Conservation (phyloP, 2,797 vertebrate genomes). For the Brachyrhaphis roseni region DNA sequence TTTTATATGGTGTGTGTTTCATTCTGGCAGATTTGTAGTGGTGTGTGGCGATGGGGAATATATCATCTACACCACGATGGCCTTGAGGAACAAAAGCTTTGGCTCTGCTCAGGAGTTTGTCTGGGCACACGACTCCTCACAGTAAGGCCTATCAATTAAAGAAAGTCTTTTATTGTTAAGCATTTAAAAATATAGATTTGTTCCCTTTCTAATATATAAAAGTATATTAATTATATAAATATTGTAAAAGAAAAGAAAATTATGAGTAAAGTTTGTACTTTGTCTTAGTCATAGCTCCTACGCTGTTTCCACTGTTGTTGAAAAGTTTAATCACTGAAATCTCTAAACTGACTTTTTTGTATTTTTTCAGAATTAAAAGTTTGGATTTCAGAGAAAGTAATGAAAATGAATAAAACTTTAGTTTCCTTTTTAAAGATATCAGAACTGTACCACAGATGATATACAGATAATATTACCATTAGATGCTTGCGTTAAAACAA, state of each 20-base stretch:
- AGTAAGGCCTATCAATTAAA: slow-evolving; percentile 83
- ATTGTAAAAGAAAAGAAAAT: background rate
- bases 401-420: background rate
- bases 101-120: slow-evolving; percentile 97
- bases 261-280: background rate
- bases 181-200: background rate
- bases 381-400: background rate
- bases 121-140: slow-evolving; percentile 98
- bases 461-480: background rate
- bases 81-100: slow-evolving; percentile 97
- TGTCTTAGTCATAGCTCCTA: background rate
- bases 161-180: background rate
- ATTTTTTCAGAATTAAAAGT: background rate
- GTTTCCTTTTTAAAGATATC: background rate
- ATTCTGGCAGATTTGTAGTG: slow-evolving; percentile 88
- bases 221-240: background rate
- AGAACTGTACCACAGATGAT: background rate
- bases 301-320: background rate
- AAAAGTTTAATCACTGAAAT: background rate
- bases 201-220: background rate
- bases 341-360: background rate
- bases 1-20: background rate
- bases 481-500: background rate
- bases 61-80: slow-evolving; percentile 94
- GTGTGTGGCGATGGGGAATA: slow-evolving; percentile 93